Base-by-base conservation (phyloP, 2,113 vertebrate genomes). In the Bubalus kerabau region DNA sequence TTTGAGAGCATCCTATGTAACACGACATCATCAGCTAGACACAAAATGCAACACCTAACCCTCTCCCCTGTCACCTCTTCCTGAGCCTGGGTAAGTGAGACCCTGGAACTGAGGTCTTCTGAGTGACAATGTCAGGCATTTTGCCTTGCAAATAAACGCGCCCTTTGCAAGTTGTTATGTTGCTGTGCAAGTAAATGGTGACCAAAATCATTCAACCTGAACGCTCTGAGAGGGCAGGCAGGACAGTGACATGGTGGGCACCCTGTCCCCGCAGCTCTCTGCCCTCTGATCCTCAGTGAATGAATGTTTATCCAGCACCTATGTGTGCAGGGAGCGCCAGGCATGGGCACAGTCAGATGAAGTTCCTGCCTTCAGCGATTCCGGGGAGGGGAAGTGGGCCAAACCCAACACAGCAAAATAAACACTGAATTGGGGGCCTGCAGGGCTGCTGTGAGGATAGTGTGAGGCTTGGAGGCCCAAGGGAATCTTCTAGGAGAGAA, bases 321-420 rank as follows among this genome's bases (percentile, higher is more conserved):
- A 30, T n/a, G 11, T 8, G 5, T 3, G 52, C 7, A 1, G 2
- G 46, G 21, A 50, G 56, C 16, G 2, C 28, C 0, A 14, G 28
- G 19, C 40, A 15, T 2, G 15, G 16, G 36, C 5, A 0, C 0
- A 6, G 16, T 30, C 8, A 13, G 17, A 40, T 0, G 6, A 17
- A 2, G 8, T 28, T 7, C 21, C 23, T 13, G 15, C 26, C 36
- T 5, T 19, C 36, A 30, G 16, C 30, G 84, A 28, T 9, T 8
- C 26, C 1, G 4, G 59, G 3, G 62, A 56, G 7, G n/a, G 12
- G 32, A 40, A 30, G 5, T 1, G 56, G 13, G 57, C 15, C 19
- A 15, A 48, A 50, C 7, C 24, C 59, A 6, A n/a, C 24, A 4
- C 23, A 28, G 36, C 4, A 11, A 43, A 90, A 23, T 12, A 36